These are phyloP conservation scores for Lydus trimaculatus DNA, from an alignment of 2,888 invertebrate genomes.

Conservation along the genomic window DNA sequence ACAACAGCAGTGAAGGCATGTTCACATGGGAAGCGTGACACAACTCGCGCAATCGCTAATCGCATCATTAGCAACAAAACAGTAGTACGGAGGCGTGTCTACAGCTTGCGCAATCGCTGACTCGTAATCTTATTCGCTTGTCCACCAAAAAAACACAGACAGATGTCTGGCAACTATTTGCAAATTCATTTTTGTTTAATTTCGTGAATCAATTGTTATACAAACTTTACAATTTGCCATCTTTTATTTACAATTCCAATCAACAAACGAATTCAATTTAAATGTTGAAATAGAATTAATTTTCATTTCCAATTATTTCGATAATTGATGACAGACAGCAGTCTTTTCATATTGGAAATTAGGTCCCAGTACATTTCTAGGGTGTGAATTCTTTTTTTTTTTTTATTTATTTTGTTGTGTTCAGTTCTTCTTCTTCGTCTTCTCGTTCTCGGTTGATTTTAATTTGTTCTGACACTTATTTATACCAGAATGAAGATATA, in stretches of 20 bases:
- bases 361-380: background rate
- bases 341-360: background rate
- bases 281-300: background rate
- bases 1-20: too few relatives aligned
- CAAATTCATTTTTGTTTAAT: background rate
- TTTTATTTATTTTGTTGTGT: background rate
- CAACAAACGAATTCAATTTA: background rate
- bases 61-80: too few relatives aligned
- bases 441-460: slow-evolving; percentile 7
- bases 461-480: slow-evolving; percentile 31
- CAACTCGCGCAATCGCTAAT: too few relatives aligned
- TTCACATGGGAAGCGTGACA: too few relatives aligned
- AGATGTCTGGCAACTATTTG: too few relatives aligned
- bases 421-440: background rate
- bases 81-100: too few relatives aligned
- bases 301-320: background rate
- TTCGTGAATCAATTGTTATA: background rate
- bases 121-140: too few relatives aligned
- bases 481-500: slow-evolving; percentile 30
- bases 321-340: background rate
- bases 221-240: background rate
- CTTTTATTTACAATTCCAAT: background rate
- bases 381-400: background rate
- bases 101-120: too few relatives aligned
- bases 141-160: too few relatives aligned